These are phyloP conservation scores for Otus scops DNA, from an alignment of 2,797 vertebrate genomes.

Conservation along the genomic window DNA sequence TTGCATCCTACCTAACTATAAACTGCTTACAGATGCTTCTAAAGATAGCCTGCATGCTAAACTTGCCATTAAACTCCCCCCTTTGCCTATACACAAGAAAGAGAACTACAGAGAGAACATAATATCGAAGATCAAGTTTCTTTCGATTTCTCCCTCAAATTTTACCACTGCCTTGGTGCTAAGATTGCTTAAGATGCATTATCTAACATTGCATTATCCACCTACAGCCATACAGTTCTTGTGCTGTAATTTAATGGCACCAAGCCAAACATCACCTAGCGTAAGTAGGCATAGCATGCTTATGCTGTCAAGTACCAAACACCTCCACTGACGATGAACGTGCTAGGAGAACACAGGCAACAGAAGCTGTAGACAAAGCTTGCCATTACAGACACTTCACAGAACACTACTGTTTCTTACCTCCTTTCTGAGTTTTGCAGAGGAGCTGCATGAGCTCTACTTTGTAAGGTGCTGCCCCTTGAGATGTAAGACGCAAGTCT, in stretches of 20 bases:
- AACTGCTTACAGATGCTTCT: neutral
- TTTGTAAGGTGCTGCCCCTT: neutral
- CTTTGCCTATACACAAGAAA: neutral
- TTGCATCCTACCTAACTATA: neutral
- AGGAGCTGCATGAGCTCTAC: neutral
- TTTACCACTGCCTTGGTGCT: neutral
- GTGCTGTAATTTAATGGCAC: neutral
- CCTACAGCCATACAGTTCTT: neutral
- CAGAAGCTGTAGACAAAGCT: neutral
- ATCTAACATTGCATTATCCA: neutral
- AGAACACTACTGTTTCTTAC: neutral
- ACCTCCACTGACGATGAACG: neutral
- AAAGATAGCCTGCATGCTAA: neutral
- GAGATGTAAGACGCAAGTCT: neutral
- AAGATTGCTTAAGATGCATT: neutral
- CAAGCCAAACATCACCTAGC: neutral
- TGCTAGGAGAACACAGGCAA: fast-evolving
- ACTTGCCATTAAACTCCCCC: neutral
- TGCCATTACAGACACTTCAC: neutral
- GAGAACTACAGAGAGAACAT: neutral
- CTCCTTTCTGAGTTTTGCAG: neutral
- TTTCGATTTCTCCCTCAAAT: neutral
- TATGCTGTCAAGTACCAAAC: neutral
- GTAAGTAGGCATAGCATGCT: neutral
- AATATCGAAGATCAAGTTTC: neutral